Evolutionary conservation across 2,113 vertebrate species (phyloP).

Genomic region (Nerophis ophidion): DNA sequence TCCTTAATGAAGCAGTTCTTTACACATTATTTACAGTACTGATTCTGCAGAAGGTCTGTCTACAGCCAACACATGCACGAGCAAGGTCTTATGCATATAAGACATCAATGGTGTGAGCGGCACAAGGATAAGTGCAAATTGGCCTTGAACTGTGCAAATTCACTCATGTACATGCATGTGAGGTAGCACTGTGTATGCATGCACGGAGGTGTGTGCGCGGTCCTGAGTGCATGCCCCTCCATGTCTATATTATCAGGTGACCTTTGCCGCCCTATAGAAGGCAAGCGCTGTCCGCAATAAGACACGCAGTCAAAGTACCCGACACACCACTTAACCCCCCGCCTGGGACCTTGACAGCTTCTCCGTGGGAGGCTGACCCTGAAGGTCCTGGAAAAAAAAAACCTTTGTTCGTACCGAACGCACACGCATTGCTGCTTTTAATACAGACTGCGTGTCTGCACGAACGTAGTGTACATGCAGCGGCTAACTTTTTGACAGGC

Average conservation of each 20-base stretch:
- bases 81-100: constrained; percentile 22
- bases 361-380: constrained; percentile 61
- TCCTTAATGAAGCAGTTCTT: constrained; percentile 1
- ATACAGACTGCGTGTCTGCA: constrained; percentile 25
- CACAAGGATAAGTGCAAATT: constrained; percentile 31
- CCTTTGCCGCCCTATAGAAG: constrained; percentile 45
- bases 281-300: constrained; percentile 44
- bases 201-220: constrained; percentile 12
- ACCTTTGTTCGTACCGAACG: constrained; percentile 53
- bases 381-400: constrained; percentile 51
- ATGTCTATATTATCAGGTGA: constrained; percentile 52
- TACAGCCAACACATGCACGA: constrained; percentile 15
- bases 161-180: constrained; percentile 34
- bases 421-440: constrained; percentile 20
- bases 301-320: constrained; percentile 37
- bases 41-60: constrained; percentile 13
- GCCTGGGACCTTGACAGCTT: constrained; percentile 64
- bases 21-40: neutral
- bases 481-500: constrained; percentile 47
- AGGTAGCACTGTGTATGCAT: constrained; percentile 12
- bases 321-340: constrained; percentile 63
- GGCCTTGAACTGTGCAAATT: constrained; percentile 41
- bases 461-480: constrained; percentile 20
- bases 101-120: constrained; percentile 26
- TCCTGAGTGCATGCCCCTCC: neutral